phyloP scores from a whole-genome alignment of 92 coral and sea anemone species.

The Porites lobata region DNA sequence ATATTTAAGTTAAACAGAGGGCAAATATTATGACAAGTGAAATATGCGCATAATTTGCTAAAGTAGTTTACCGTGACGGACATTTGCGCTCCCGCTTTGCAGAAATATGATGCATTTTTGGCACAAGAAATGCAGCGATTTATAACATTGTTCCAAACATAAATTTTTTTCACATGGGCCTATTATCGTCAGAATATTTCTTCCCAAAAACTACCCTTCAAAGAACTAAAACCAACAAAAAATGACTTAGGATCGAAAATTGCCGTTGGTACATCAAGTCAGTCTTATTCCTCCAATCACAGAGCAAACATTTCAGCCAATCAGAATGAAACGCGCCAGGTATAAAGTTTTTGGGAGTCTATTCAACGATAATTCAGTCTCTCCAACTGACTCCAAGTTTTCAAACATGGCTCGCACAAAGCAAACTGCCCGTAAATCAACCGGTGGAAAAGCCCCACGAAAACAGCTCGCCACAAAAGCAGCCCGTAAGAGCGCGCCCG shows the following conservation, averaged over 20 bases:
- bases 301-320: background rate
- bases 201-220: too few species aligned
- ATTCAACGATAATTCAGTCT: background rate
- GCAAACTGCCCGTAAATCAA: conserved; percentile 91
- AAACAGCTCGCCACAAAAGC: conserved; percentile 94
- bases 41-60: background rate
- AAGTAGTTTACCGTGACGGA: background rate
- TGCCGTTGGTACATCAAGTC: background rate
- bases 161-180: background rate
- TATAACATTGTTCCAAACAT: background rate
- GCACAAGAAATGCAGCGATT: background rate
- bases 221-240: background rate
- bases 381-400: background rate
- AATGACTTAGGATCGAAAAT: background rate
- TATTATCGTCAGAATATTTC: background rate
- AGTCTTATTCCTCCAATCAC: background rate
- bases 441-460: conserved; percentile 95
- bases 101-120: background rate
- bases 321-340: background rate
- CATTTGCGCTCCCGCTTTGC: background rate
- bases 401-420: conserved; percentile 81
- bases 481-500: conserved; percentile 90
- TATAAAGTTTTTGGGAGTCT: background rate
- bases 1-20: background rate
- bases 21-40: background rate